phyloP scores from a whole-genome alignment of 2,113 vertebrate genomes.

The Tetrao urogallus region DNA sequence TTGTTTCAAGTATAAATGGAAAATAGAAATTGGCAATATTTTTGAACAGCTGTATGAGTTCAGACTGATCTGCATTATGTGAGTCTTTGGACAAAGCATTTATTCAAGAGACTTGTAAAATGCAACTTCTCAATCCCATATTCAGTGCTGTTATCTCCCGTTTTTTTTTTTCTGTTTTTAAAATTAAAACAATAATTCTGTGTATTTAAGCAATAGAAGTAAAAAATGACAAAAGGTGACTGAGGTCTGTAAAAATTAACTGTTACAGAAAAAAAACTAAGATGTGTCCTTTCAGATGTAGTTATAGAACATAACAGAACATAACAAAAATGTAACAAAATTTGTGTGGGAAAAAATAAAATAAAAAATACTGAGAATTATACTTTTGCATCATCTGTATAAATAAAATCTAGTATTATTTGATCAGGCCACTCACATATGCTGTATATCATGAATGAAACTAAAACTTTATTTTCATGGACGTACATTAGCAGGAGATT shows the following conservation, averaged over 20 bases:
- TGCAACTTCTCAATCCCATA: no score
- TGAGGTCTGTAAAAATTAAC: not conserved
- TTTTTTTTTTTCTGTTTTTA: not conserved
- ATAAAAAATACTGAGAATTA: not conserved
- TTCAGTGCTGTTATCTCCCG: not conserved
- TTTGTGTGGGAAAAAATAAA: not conserved
- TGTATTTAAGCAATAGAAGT: not conserved
- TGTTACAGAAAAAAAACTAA: no score
- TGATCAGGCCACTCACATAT: not conserved
- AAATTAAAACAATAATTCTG: not conserved
- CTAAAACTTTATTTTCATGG: not conserved
- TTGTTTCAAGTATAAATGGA: not conserved
- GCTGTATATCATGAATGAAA: not conserved
- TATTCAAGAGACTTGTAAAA: not conserved
- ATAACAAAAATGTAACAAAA: conserved; percentile 7
- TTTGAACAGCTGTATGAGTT: not conserved
- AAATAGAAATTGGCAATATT: not conserved
- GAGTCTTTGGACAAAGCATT: not conserved
- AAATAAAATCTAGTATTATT: not conserved
- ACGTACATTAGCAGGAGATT: not conserved
- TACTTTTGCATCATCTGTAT: not conserved
- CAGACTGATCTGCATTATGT: not conserved
- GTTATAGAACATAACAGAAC: not conserved
- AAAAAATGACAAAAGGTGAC: not conserved
- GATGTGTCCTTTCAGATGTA: not conserved